A percentile compares a stretch with the other conserved stretches of the same genome.
Evolutionary conservation across 2,888 invertebrate genomes (phyloP).

Genomic region (Athrips mouffetella): DNA sequence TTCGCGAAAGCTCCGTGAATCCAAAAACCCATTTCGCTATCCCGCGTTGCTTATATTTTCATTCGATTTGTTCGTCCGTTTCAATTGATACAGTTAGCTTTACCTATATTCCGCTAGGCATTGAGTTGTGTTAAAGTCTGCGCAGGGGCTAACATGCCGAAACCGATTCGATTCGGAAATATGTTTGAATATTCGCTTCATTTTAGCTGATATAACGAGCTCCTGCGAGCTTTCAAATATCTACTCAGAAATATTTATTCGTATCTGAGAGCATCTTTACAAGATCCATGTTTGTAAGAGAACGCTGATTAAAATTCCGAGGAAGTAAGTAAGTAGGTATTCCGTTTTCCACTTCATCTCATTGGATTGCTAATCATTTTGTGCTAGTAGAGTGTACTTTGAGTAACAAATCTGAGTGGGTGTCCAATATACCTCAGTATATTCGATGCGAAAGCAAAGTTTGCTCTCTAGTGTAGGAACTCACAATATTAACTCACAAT

Average conservation of each 20-base stretch:
- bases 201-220: not conserved
- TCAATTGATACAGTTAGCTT: constrained; percentile 32
- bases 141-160: not conserved
- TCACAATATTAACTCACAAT: too few species aligned
- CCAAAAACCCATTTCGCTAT: constrained; percentile 41
- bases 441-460: too few species aligned
- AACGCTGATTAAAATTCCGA: constrained; percentile 45
- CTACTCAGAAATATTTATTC: constrained; percentile 3
- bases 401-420: too few species aligned
- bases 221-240: not conserved
- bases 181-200: constrained; percentile 3
- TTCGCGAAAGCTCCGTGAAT: constrained; percentile 44
- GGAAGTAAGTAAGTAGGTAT: too few species aligned
- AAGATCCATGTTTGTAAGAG: constrained; percentile 32
- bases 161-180: constrained; percentile 2
- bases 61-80: constrained; percentile 35
- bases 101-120: constrained; percentile 25
- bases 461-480: too few species aligned
- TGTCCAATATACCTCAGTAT: too few species aligned
- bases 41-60: constrained; percentile 40
- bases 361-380: constrained; percentile 31
- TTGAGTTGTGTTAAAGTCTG: not conserved
- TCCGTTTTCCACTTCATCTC: constrained; percentile 34
- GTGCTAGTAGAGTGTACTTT: too few species aligned
- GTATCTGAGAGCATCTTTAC: not conserved